Percentiles rank a stretch among this genome's conserved stretches.
phyloP scores from a whole-genome alignment of 2,888 invertebrate genomes.

The Drosophila acutilabella region DNA sequence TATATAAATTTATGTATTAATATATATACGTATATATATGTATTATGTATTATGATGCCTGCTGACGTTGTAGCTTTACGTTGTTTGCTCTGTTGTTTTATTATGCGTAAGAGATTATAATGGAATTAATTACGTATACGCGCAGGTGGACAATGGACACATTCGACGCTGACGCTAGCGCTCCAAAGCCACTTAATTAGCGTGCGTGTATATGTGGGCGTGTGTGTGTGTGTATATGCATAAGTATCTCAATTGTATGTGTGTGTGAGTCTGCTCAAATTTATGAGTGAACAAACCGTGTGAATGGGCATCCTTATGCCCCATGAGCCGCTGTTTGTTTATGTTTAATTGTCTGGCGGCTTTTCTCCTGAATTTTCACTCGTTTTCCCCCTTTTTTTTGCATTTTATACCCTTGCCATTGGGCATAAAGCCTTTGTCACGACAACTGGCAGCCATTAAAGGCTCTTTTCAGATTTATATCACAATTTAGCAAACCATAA shows the following conservation, averaged over 20 bases:
- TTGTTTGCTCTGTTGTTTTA: conserved; percentile 63
- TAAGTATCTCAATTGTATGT: conserved; percentile 8
- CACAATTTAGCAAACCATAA: conserved; percentile 19
- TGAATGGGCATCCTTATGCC: conserved; percentile 28
- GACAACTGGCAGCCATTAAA: conserved; percentile 33
- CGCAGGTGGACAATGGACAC: conserved; percentile 62
- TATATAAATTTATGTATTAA: background rate
- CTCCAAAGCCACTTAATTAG: conserved; percentile 63
- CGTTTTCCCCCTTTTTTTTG: background rate
- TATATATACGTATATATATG: background rate
- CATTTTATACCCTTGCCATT: conserved; percentile 38
- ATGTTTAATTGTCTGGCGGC: conserved; percentile 67
- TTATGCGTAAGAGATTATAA: conserved; percentile 80
- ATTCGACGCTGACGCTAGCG: conserved; percentile 27
- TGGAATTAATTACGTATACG: conserved; percentile 78
- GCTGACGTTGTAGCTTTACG: conserved; percentile 32
- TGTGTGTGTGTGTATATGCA: conserved; percentile 8
- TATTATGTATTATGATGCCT: conserved; percentile 45
- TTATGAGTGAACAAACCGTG: conserved; percentile 27
- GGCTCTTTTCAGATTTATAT: conserved; percentile 37
- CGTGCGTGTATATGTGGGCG: conserved; percentile 10
- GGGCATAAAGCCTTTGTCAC: conserved; percentile 39
- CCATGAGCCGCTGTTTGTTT: conserved; percentile 55
- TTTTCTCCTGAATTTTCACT: conserved; percentile 26
- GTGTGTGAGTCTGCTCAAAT: conserved; percentile 18